A percentile compares a stretch with the other conserved stretches of the same genome.
Conservation (phyloP, 2,797 vertebrate genomes). For the Leptoclinus maculatus region DNA sequence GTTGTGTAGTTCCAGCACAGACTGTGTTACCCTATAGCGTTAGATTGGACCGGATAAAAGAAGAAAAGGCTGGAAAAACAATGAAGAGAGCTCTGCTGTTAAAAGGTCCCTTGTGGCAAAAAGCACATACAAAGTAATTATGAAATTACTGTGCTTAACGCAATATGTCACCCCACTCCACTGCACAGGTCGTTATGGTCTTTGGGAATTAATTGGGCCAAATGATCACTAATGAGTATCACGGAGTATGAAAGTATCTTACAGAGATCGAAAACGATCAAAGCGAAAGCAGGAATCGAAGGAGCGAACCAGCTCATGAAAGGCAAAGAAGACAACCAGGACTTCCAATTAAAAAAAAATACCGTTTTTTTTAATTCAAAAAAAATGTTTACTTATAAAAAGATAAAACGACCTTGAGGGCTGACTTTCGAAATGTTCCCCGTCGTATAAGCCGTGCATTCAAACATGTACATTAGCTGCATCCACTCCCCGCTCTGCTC, state of each 20-base stretch:
- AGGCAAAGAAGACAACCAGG: conserved; percentile 7
- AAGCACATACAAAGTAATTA: conserved; percentile 55
- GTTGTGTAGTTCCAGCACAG: conserved; percentile 27
- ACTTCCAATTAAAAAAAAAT: not conserved
- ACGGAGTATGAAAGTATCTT: conserved; percentile 10
- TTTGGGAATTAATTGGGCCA: conserved; percentile 38
- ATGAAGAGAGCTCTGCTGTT: conserved; percentile 21
- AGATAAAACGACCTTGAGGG: conserved; percentile 7
- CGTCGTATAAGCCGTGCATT: conserved; percentile 14
- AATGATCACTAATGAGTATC: conserved; percentile 31
- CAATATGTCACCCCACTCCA: conserved; percentile 17
- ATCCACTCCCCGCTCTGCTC: conserved; percentile 5
- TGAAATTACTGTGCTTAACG: conserved; percentile 46
- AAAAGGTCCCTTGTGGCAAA: conserved; percentile 53
- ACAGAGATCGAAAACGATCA: conserved; percentile 27
- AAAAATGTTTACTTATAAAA: not conserved
- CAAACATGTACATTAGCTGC: conserved; percentile 38
- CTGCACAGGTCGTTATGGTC: conserved; percentile 37
- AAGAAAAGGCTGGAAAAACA: conserved; percentile 28
- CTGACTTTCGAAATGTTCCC: not conserved
- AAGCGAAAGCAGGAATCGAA: conserved; percentile 31
- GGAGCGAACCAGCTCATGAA: conserved; percentile 14
- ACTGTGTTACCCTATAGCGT: conserved; percentile 15
- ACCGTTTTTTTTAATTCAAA: not conserved
- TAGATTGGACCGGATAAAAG: conserved; percentile 5